Evolutionary conservation across 2,888 invertebrate genomes (phyloP).

Genomic region (Cryptus armator): DNA sequence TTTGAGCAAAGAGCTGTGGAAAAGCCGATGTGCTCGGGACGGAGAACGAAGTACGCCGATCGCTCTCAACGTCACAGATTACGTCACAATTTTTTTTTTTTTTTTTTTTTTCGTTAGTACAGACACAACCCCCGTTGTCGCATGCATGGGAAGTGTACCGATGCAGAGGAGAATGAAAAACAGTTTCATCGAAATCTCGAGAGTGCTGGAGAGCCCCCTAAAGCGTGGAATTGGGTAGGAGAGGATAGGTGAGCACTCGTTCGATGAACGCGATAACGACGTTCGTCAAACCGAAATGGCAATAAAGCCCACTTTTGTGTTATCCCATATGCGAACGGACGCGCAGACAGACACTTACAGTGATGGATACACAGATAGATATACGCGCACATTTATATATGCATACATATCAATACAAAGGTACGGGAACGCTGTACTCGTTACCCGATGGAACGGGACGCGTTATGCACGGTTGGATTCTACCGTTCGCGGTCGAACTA

Average conservation of each 20-base stretch:
- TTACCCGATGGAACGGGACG: not conserved
- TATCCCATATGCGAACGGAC: conserved; percentile 7
- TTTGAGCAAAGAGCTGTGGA: conserved; percentile 60
- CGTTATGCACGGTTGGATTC: conserved; percentile 24
- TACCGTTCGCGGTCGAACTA: conserved; percentile 1
- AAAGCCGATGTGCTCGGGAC: conserved; percentile 51
- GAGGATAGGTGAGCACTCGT: conserved; percentile 8
- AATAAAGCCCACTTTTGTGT: conserved; percentile 37
- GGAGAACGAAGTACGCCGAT: conserved; percentile 14
- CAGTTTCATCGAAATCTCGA: conserved; percentile 42
- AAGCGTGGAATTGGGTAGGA: not conserved
- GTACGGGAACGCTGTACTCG: not conserved
- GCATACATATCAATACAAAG: not conserved
- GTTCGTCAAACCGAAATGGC: conserved; percentile 51
- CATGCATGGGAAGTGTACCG: not conserved
- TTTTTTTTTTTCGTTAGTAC: not conserved
- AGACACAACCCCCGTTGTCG: not conserved
- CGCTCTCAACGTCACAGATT: conserved; percentile 16
- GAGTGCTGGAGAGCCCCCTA: conserved; percentile 22
- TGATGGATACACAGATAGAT: not conserved
- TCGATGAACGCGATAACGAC: conserved; percentile 36
- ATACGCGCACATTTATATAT: not conserved
- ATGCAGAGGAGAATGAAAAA: conserved; percentile 31
- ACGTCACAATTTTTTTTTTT: conserved; percentile 19
- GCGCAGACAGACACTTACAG: conserved; percentile 15